A percentile compares a stretch with the other conserved stretches of the same genome.
Evolutionary conservation across 2,113 vertebrate species (phyloP).

Genomic region (Carassius gibelio): DNA sequence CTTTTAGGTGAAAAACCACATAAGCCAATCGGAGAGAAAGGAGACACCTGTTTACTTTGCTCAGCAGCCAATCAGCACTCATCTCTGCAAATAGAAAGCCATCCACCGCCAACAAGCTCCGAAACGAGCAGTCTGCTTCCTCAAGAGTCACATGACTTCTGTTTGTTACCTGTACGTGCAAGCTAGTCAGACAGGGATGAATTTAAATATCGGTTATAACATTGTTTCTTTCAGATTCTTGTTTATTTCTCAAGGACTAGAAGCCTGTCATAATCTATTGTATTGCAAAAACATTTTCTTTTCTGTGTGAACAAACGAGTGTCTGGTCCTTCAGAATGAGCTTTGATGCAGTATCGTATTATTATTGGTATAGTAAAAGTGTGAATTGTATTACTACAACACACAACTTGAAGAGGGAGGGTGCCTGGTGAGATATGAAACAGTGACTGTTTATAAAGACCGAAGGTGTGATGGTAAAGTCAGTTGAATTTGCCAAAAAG

Average conservation of each 20-base stretch:
- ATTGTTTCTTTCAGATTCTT: conserved; percentile 54
- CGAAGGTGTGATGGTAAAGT: background rate
- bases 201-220: conserved; percentile 55
- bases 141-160: conserved; percentile 48
- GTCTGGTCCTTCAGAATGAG: conserved; percentile 54
- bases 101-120: conserved; percentile 54
- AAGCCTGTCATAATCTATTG: conserved; percentile 63
- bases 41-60: conserved; percentile 54
- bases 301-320: conserved; percentile 63
- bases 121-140: conserved; percentile 48
- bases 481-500: background rate
- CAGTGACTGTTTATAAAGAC: background rate
- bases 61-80: conserved; percentile 56
- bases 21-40: conserved; percentile 54
- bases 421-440: conserved; percentile 42
- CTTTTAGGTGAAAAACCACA: conserved; percentile 44
- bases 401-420: conserved; percentile 55
- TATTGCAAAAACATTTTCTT: conserved; percentile 47
- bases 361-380: conserved; percentile 68
- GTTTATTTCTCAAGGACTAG: conserved; percentile 69
- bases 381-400: conserved; percentile 64
- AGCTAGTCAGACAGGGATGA: conserved; percentile 55
- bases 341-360: conserved; percentile 61
- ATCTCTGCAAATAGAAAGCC: conserved; percentile 52
- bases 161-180: conserved; percentile 31